phyloP scores from a whole-genome alignment of 2,888 invertebrate genomes.

The Troides helena region DNA sequence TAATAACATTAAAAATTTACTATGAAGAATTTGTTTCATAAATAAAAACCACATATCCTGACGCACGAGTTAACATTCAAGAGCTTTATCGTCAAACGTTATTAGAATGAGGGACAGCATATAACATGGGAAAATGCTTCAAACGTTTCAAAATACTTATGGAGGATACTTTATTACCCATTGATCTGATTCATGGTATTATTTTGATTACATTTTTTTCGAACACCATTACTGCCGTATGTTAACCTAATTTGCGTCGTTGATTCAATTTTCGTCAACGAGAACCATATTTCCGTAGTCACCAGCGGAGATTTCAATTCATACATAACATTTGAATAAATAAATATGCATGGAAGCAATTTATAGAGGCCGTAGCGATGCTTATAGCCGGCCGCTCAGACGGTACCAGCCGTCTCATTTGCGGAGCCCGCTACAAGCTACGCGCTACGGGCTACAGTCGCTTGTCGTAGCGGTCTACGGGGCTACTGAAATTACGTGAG shows the following conservation, averaged over 20 bases:
- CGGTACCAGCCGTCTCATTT: constrained; percentile 73
- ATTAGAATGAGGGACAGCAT: constrained; percentile 38
- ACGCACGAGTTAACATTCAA: constrained; percentile 39
- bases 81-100: constrained; percentile 54
- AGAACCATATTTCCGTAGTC: constrained; percentile 74
- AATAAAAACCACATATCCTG: too few relatives aligned
- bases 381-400: constrained; percentile 51
- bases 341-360: constrained; percentile 81
- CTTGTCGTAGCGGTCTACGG: constrained; percentile 55
- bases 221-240: constrained; percentile 39
- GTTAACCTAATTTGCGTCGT: constrained; percentile 67
- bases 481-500: constrained; percentile 40
- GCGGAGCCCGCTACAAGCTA: constrained; percentile 55
- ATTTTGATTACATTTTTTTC: constrained; percentile 41
- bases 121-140: constrained; percentile 50
- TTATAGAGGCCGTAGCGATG: constrained; percentile 65
- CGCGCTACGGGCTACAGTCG: constrained; percentile 39
- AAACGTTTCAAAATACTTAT: constrained; percentile 44
- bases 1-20: too few relatives aligned
- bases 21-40: too few relatives aligned
- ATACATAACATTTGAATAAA: constrained; percentile 79
- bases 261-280: constrained; percentile 70
- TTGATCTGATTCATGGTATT: constrained; percentile 41
- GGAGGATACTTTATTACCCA: constrained; percentile 49
- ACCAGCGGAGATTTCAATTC: constrained; percentile 74